These are phyloP conservation scores for Loripinus fragilis DNA, from an alignment of 2,888 invertebrate species.

Conservation along the genomic window DNA sequence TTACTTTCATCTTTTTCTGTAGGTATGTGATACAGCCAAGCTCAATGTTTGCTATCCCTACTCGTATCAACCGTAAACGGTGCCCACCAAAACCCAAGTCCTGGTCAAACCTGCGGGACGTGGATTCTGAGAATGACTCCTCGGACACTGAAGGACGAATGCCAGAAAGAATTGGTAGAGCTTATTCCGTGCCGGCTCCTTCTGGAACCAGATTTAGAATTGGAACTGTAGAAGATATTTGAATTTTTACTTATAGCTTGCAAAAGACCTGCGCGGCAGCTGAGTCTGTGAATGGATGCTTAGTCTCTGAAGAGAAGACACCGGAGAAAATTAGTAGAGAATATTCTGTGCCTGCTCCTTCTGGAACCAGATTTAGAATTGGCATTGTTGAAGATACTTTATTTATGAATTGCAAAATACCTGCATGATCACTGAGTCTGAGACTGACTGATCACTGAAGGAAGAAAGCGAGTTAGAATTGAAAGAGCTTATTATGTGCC, in stretches of 20 bases:
- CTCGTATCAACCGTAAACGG: slow-evolving; percentile 62
- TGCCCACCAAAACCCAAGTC: slow-evolving; percentile 32
- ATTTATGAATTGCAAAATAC: too few species aligned
- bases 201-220: background rate
- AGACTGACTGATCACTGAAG: slow-evolving; percentile 32
- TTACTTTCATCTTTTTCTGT: background rate
- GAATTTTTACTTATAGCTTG: too few species aligned
- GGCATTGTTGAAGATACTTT: slow-evolving; percentile 5
- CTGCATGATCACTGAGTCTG: slow-evolving; percentile 28
- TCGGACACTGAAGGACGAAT: slow-evolving; percentile 24
- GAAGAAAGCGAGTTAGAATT: background rate
- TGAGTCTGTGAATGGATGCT: too few species aligned
- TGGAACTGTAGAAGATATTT: slow-evolving; percentile 1
- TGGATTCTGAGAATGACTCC: slow-evolving; percentile 34
- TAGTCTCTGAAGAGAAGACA: too few species aligned
- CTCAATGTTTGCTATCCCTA: slow-evolving; percentile 76
- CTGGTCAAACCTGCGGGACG: slow-evolving; percentile 26
- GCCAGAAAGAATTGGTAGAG: background rate
- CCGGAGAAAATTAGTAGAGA: too few species aligned
- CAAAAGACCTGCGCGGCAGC: too few species aligned
- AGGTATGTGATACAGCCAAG: slow-evolving; percentile 78
- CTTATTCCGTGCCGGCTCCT: background rate
- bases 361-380: background rate
- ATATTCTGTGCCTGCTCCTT: background rate
- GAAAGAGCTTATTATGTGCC: background rate